Conservation (phyloP, 1,140 invertebrate species). For the Drosophila kohkoa region DNA sequence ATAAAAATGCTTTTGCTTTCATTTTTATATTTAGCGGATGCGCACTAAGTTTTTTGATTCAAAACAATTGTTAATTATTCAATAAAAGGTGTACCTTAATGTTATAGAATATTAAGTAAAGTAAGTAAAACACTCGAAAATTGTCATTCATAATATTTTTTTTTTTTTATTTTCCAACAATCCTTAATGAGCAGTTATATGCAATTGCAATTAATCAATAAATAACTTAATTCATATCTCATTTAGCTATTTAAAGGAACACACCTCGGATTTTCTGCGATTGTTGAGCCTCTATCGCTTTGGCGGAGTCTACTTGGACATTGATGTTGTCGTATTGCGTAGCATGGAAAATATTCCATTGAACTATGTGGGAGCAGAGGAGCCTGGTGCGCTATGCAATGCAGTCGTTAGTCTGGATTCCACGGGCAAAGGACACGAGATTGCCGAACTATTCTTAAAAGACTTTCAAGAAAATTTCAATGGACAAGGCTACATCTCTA, state of each 20-base stretch:
- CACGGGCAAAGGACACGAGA: background rate
- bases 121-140: no score
- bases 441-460: background rate
- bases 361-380: constrained; percentile 1
- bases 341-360: constrained; percentile 4
- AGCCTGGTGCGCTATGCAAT: background rate
- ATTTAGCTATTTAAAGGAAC: background rate
- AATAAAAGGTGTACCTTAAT: no score
- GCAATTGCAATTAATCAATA: no score
- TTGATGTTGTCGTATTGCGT: constrained; percentile 14
- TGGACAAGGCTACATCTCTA: background rate
- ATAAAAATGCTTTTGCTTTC: no score
- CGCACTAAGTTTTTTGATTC: no score
- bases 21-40: no score
- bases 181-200: no score
- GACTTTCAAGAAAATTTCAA: constrained; percentile 19
- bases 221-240: no score
- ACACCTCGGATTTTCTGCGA: constrained; percentile 88
- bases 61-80: no score
- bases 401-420: constrained; percentile 1
- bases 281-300: constrained; percentile 89
- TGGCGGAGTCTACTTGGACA: constrained; percentile 13
- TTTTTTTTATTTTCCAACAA: no score
- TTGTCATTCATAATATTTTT: no score
- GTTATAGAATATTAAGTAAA: no score